Base-by-base conservation (phyloP, 2,797 vertebrate species). In the Phrynocephalus forsythii region DNA sequence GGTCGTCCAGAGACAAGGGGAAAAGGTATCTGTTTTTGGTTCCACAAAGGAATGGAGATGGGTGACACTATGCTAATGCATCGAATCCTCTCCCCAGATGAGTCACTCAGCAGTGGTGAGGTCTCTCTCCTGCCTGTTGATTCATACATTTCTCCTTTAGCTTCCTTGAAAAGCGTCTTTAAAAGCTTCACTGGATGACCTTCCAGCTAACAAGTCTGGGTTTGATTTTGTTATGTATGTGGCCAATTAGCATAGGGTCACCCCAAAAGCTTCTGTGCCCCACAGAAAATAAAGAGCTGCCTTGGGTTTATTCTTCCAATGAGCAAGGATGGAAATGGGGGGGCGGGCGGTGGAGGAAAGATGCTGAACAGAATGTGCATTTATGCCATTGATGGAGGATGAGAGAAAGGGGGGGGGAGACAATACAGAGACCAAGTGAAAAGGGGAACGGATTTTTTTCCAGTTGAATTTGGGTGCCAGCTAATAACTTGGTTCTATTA, bases 1-100 rank as follows among this genome's bases (percentile, higher is more conserved):
- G 92, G 89, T 95, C 91, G n/a, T 91, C 63, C n/a, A 67, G 89
- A 89, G 73, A 94, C 66, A 20, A 89, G 79, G 88, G n/a, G 77
- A 90, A 94, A 67, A 80, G 69, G 87, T 92, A 33, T 30, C 66
- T 22, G 48, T 56, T 26, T 93, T 93, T 88, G 50, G 18, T 69
- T 93, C 85, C 30, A 81, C 52, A 86, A 87, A 88, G 72, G 86
- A 88, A 93, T 92, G 89, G 76, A 86, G 71, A 90, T 88, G 88
- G 93, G 89, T 95, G 94, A 95, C 95, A 86, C 84, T 94, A 94
- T 95, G 94, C 89, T 95, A 95, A 96, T 95, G 85, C 93, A 93
- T 78, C 86, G 73, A 83, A 82, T 95, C 94, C 90, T 69, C 67
- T 95, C 87, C 56, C 91, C 66, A 50, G 83, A 94, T 93, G 93